Evolutionary conservation across 2,888 invertebrate species (phyloP), one percentile per base, ranked within the genome.

Genomic region (Ochlodes sylvanus): DNA sequence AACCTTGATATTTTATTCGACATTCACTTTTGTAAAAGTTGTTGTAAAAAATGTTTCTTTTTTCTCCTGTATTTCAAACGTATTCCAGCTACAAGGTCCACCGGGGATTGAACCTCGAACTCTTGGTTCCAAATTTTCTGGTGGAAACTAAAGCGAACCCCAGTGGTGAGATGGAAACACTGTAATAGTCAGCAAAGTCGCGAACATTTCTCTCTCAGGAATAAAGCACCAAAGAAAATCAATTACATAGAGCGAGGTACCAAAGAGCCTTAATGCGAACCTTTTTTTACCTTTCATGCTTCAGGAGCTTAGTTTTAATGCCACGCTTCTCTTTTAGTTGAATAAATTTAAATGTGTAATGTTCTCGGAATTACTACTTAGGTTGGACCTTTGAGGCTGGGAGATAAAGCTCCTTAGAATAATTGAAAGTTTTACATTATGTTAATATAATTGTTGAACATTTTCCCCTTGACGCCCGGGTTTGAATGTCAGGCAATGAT

Each of bases 341-440:
- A 77, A 75, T 77, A 73, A 72, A 75, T 77, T 75, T 75, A 67
- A 77, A 76, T 76, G 74, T 61, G 71, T 72, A 71, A 75, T 69
- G 52, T 19, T 70, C 68, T 38, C 27, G 65, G 56, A 70, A 69
- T 69, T 69, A 66, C 69, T 61, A 58, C n/a, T 60, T 27, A 54
- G 56, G 68, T 62, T 65, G 44, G 52, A 52, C 65, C 17, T 60
- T 60, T 54, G 54, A 63, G 34, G 15, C 38, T 17, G 32, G 1
- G 41, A 42, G 54, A 27, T 52, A 38, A 52, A 42, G 14, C 42
- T 60, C 32, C 17, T 32, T 54, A 14, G 41, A 62, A 54, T 62
- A 62, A 62, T 62, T 52, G 52, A 52, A 62, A 19, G 41, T 41
- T 19, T 52, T 54, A 54, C 54, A 32, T 50, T 38, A 1, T 0